Evolutionary conservation across 2,797 vertebrate species (phyloP).

Genomic region (Australoheros facetus): DNA sequence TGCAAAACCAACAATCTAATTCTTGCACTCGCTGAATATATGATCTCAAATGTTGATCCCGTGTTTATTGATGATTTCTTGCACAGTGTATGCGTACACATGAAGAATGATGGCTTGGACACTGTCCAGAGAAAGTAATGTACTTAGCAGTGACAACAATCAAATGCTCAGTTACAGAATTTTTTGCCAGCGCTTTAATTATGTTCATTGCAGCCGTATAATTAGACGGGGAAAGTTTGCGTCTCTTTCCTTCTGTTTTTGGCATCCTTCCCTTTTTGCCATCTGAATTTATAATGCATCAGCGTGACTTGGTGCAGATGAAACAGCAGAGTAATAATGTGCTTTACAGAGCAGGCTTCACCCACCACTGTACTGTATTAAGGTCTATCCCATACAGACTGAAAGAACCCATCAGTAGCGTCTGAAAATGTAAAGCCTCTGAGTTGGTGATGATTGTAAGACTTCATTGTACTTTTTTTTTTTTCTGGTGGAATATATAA

Average conservation of each 20-base stretch:
- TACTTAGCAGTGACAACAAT: slow-evolving; percentile 23
- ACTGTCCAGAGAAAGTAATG: slow-evolving; percentile 4
- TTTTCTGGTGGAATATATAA: slow-evolving; percentile 2
- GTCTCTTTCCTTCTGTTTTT: slow-evolving; percentile 30
- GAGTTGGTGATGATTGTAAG: slow-evolving; percentile 27
- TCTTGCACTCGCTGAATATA: background rate
- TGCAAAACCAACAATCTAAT: background rate
- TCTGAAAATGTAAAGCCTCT: slow-evolving; percentile 36
- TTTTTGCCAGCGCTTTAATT: slow-evolving; percentile 35
- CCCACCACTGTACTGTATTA: slow-evolving; percentile 37
- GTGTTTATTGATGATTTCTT: background rate
- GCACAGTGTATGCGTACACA: background rate
- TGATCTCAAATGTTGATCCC: background rate
- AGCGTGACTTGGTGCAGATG: slow-evolving; percentile 47
- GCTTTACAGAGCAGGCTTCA: slow-evolving; percentile 45
- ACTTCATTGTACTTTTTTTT: slow-evolving; percentile 4
- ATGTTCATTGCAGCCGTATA: slow-evolving; percentile 40
- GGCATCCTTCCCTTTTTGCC: slow-evolving; percentile 31
- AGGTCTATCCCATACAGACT: slow-evolving; percentile 7
- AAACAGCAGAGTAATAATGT: slow-evolving; percentile 57
- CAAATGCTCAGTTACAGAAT: slow-evolving; percentile 25
- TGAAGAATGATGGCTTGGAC: background rate
- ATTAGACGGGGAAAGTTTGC: slow-evolving; percentile 40
- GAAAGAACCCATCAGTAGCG: slow-evolving; percentile 32
- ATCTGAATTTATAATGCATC: slow-evolving; percentile 62